These are phyloP conservation scores for Morpho helenor DNA, from an alignment of 2,888 invertebrate species.

Conservation along the genomic window DNA sequence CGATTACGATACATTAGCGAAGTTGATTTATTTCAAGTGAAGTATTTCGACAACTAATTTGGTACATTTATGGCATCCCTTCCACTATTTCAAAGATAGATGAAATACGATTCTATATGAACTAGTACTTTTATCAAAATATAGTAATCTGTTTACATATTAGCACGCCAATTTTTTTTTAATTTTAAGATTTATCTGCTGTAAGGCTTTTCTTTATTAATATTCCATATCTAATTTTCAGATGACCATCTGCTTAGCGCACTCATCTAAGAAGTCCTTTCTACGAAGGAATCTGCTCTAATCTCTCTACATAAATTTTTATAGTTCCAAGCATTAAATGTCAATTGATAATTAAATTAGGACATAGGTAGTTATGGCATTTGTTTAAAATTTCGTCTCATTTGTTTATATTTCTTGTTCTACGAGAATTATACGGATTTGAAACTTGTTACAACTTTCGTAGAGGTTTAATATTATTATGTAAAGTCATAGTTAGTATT, in stretches of 20 bases:
- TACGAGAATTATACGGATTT: conserved; percentile 20
- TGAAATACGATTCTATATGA: no score
- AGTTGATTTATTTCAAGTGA: no score
- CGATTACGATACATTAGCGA: no score
- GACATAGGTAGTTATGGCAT: conserved; percentile 23
- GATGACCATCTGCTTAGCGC: conserved; percentile 24
- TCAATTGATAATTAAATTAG: conserved; percentile 31
- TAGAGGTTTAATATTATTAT: conserved; percentile 31
- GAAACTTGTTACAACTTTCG: conserved; percentile 30
- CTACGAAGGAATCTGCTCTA: conserved; percentile 24
- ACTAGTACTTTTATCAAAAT: no score
- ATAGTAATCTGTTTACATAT: no score
- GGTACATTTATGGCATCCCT: no score
- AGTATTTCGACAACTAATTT: no score
- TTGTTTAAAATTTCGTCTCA: conserved; percentile 20
- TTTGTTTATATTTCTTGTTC: conserved; percentile 16
- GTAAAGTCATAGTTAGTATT: conserved; percentile 38
- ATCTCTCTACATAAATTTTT: conserved; percentile 26
- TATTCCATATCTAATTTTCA: conserved; percentile 17
- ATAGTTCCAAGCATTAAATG: conserved; percentile 28
- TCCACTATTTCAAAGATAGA: no score
- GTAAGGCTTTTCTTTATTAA: no score
- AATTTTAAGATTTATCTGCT: no score
- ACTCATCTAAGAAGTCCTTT: conserved; percentile 16
- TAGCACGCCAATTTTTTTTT: no score